Percentiles rank a stretch among this genome's conserved stretches.
Evolutionary conservation across 2,113 vertebrate genomes (phyloP).

Genomic region (Rhinoderma darwinii): DNA sequence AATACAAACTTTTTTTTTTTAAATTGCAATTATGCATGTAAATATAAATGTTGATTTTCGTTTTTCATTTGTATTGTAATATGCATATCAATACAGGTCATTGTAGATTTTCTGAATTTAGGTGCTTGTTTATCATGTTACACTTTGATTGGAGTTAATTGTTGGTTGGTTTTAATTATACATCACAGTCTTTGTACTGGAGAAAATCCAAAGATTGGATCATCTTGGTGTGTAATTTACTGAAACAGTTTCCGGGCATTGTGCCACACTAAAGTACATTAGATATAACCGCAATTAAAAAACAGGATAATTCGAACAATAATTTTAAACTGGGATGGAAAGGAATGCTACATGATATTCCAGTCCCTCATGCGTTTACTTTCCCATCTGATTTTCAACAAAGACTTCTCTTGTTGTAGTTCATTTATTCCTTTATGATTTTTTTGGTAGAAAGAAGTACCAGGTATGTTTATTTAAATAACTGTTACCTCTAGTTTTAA

Average conservation of each 20-base stretch:
- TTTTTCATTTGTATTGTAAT: conserved; percentile 21
- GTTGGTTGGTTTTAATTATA: conserved; percentile 81
- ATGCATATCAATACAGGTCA: conserved; percentile 59
- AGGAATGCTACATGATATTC: conserved; percentile 64
- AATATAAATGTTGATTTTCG: not conserved
- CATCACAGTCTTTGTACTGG: conserved; percentile 77
- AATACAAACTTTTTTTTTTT: not conserved
- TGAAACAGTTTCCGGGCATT: conserved; percentile 76
- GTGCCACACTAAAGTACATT: conserved; percentile 70
- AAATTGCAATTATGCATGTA: not conserved
- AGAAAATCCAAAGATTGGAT: conserved; percentile 75
- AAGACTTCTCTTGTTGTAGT: not conserved
- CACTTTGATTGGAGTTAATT: conserved; percentile 76
- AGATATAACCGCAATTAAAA: conserved; percentile 73
- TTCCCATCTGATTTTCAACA: not conserved
- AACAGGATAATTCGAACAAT: conserved; percentile 73
- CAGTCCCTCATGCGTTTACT: conserved; percentile 62
- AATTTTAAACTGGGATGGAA: conserved; percentile 66
- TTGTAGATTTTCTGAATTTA: conserved; percentile 69
- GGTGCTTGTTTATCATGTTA: conserved; percentile 67
- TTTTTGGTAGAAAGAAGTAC: not conserved
- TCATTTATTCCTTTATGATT: not conserved
- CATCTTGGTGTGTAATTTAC: conserved; percentile 74
- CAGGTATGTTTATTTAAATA: not conserved
- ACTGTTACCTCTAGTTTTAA: no score